Conservation (phyloP, 2,888 invertebrate genomes). For the Eurytoma californica region DNA sequence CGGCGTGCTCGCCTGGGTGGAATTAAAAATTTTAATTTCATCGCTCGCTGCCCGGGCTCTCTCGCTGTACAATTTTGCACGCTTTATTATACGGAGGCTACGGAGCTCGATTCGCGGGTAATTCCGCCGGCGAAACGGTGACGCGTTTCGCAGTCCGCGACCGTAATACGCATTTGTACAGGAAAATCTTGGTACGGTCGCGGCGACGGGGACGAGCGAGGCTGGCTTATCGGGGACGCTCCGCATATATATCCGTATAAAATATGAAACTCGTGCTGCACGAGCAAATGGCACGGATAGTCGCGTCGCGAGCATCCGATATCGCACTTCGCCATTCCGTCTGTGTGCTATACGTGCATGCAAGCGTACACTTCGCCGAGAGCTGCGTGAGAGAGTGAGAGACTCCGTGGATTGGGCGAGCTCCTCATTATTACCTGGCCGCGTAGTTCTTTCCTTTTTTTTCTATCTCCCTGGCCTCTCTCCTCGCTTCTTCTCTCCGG, state of each 20-base stretch:
- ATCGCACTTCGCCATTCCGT: not conserved
- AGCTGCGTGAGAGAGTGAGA: not conserved
- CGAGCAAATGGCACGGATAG: too few species aligned
- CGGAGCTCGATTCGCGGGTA: not conserved
- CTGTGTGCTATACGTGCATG: not conserved
- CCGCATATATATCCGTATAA: not conserved
- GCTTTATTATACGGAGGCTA: not conserved
- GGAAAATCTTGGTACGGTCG: constrained; percentile 23
- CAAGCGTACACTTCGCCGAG: not conserved
- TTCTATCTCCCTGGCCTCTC: too few species aligned
- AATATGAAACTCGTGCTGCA: not conserved
- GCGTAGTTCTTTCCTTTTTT: too few species aligned
- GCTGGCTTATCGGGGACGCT: not conserved
- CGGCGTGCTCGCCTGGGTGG: too few species aligned
- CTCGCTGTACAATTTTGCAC: too few species aligned
- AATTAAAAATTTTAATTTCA: too few species aligned
- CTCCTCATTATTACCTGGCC: too few species aligned
- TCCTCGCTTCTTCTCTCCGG: not conserved
- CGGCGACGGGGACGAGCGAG: not conserved
- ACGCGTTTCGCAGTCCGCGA: not conserved
- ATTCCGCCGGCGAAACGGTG: too few species aligned
- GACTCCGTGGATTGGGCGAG: not conserved
- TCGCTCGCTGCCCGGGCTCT: too few species aligned
- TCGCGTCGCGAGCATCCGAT: not conserved
- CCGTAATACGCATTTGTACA: not conserved